Evolutionary conservation across 2,113 vertebrate species (phyloP).

Genomic region (Hassar affinis): DNA sequence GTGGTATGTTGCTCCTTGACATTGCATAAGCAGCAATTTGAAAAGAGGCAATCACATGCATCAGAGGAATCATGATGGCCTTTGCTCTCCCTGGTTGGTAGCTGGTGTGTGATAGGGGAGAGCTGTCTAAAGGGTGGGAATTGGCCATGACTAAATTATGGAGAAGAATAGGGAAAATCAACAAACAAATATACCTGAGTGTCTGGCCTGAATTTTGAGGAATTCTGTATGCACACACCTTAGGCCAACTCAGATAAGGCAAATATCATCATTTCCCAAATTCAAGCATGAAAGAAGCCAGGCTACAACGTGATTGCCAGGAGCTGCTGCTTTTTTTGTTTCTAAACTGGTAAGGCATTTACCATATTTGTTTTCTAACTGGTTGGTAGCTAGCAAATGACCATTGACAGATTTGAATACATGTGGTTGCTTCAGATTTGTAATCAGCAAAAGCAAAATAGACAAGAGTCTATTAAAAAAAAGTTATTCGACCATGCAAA

Average conservation of each 20-base stretch:
- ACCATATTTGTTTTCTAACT: not conserved
- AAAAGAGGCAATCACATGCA: too few species aligned
- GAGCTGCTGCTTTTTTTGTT: not conserved
- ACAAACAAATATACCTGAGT: not conserved
- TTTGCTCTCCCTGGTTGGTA: too few species aligned
- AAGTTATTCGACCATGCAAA: too few species aligned
- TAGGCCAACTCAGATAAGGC: too few species aligned
- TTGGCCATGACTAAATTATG: too few species aligned
- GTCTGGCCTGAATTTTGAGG: not conserved
- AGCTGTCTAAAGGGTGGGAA: too few species aligned
- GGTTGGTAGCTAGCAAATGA: not conserved
- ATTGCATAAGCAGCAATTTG: too few species aligned
- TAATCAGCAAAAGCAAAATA: not conserved
- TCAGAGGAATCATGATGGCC: too few species aligned
- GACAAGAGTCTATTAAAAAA: too few species aligned
- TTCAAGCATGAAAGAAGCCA: not conserved
- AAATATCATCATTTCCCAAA: not conserved
- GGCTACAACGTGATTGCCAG: not conserved
- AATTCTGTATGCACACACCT: not conserved
- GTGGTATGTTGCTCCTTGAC: too few species aligned
- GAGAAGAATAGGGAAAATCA: not conserved
- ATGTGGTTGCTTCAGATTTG: not conserved
- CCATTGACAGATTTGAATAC: not conserved
- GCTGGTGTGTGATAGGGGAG: too few species aligned
- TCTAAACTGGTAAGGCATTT: not conserved